Conservation (phyloP, 2,797 vertebrate genomes). For the Sebastes vulpes region DNA sequence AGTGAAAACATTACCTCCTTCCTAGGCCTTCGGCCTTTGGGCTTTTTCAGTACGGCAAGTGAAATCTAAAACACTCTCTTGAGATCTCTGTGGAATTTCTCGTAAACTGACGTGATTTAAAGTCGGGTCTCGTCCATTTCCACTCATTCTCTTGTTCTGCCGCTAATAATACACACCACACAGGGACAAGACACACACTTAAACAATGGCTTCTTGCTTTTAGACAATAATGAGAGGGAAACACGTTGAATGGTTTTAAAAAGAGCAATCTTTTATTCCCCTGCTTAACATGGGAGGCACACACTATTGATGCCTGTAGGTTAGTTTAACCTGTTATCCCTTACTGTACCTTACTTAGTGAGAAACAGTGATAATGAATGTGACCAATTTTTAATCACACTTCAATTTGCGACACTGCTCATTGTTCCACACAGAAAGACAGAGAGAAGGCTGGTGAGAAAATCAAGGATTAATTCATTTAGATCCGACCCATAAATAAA, state of each 20-base stretch:
- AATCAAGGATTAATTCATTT: constrained; percentile 37
- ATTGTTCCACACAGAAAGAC: constrained; percentile 3
- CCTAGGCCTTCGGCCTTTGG: too few relatives aligned
- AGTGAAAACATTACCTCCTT: too few relatives aligned
- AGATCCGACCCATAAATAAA: constrained; percentile 45
- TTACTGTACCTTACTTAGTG: background rate
- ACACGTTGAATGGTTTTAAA: constrained; percentile 5
- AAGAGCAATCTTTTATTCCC: background rate
- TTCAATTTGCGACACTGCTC: constrained; percentile 15
- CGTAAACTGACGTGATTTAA: constrained; percentile 27
- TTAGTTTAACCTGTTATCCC: background rate
- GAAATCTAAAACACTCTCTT: background rate
- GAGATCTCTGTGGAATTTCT: constrained; percentile 27
- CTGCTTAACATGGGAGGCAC: background rate
- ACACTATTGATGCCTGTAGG: background rate
- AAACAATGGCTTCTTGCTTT: constrained; percentile 15
- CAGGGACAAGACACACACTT: background rate
- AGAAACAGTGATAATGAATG: background rate
- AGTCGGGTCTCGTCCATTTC: constrained; percentile 6
- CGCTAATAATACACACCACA: constrained; percentile 25
- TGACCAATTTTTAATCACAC: constrained; percentile 3
- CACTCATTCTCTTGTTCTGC: constrained; percentile 21
- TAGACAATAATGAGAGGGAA: constrained; percentile 17
- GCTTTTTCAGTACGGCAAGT: background rate
- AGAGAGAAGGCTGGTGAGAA: background rate